Percentiles rank a stretch among this genome's conserved stretches.
Evolutionary conservation across 1,140 invertebrate species (phyloP).

Genomic region (Drosophila pseudoananassae): DNA sequence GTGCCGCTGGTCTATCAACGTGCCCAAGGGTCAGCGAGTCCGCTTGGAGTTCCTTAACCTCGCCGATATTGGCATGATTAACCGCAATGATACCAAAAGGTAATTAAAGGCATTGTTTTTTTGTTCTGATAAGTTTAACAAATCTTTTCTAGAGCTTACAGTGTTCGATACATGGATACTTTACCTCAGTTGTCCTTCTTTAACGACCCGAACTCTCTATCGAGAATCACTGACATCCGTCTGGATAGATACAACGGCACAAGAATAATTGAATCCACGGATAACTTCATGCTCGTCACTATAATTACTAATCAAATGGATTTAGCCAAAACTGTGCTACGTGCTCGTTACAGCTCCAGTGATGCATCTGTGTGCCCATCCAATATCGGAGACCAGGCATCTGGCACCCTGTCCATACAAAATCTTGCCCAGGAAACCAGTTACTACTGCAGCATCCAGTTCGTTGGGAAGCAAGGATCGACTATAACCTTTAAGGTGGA

Average conservation of each 20-base stretch:
- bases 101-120: slow-evolving; percentile 1
- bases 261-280: slow-evolving; percentile 53
- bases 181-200: slow-evolving; percentile 39
- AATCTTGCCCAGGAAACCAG: slow-evolving; percentile 5
- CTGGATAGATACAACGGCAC: slow-evolving; percentile 32
- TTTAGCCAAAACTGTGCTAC: slow-evolving; percentile 10
- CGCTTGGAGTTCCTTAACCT: slow-evolving; percentile 79
- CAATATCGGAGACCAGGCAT: slow-evolving; percentile 46
- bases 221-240: slow-evolving; percentile 49
- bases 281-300: slow-evolving; percentile 61
- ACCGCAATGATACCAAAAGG: not conserved
- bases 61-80: slow-evolving; percentile 7
- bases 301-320: slow-evolving; percentile 17
- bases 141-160: not conserved
- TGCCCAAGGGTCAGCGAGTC: slow-evolving; percentile 87
- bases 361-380: slow-evolving; percentile 51
- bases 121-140: not conserved
- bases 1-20: slow-evolving; percentile 90
- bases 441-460: slow-evolving; percentile 54
- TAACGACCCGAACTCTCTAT: slow-evolving; percentile 40
- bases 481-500: slow-evolving; percentile 62
- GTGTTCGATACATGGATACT: not conserved
- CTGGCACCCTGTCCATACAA: slow-evolving; percentile 41
- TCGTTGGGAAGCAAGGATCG: slow-evolving; percentile 13
- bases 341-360: slow-evolving; percentile 47